A percentile compares a stretch with the other conserved stretches of the same genome.
Conservation (phyloP, 1,140 invertebrate genomes). For the Drosophila nigrodunni region DNA sequence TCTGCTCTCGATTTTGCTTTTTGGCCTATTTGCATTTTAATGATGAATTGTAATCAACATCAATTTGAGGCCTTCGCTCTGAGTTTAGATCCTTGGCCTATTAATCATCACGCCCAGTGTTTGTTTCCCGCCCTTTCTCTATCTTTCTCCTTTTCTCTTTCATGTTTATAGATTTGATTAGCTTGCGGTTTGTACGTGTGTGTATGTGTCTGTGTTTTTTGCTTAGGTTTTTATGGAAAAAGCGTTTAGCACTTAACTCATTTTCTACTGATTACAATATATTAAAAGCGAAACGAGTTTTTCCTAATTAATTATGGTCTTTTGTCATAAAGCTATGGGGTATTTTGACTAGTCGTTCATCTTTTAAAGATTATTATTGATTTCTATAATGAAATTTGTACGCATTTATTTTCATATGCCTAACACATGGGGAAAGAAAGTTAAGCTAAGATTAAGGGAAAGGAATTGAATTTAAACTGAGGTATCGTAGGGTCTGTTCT, state of each 20-base stretch:
- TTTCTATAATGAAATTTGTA: too few relatives aligned
- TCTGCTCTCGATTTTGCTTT: constrained; percentile 26
- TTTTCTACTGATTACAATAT: constrained; percentile 10
- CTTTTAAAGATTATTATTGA: too few relatives aligned
- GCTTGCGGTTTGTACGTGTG: constrained; percentile 12
- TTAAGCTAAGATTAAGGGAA: too few relatives aligned
- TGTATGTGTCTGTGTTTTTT: background rate
- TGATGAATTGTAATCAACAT: constrained; percentile 80
- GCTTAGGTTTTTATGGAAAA: constrained; percentile 18
- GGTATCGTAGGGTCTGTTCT: too few relatives aligned
- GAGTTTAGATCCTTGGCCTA: constrained; percentile 23
- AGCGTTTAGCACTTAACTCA: constrained; percentile 1
- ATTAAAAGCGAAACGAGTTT: constrained; percentile 19
- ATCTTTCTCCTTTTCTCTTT: background rate
- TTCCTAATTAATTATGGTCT: constrained; percentile 4
- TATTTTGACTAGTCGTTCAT: background rate
- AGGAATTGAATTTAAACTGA: too few relatives aligned
- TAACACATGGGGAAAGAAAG: too few relatives aligned
- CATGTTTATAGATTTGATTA: constrained; percentile 30
- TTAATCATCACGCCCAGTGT: constrained; percentile 48
- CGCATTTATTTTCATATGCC: too few relatives aligned
- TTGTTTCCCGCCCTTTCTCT: background rate
- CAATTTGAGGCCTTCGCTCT: constrained; percentile 52
- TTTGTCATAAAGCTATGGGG: background rate
- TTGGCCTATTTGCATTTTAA: constrained; percentile 58